Evolutionary conservation across 2,888 invertebrate species (phyloP), one percentile per base, ranked within the genome.

Genomic region (Eledona agricola): DNA sequence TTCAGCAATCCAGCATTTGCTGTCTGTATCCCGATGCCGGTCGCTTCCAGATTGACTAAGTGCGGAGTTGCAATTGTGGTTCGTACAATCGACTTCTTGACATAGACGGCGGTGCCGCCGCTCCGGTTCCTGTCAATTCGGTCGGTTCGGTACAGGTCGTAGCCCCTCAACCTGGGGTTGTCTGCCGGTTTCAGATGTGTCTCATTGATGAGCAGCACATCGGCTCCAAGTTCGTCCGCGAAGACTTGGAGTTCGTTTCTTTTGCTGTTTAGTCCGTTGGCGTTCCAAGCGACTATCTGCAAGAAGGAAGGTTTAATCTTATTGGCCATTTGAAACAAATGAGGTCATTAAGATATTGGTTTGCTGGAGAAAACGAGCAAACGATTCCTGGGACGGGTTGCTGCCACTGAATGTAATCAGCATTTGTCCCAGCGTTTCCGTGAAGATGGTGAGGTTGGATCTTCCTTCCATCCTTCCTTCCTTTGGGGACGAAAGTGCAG

Each of bases 161-260:
- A 59, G 28, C 52, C 50, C 5, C 37, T 34, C 3, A 59, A 10
- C 20, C 9, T 51, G 3, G 37, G 32, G 3, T 31, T 19, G 17
- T 40, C 13, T 4, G 20, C 20, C n/a, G 55, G 19, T 38, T 42
- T 32, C 1, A 55, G 42, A 20, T 42, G 25, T 1, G 54, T 57
- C 34, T 53, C 56, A 22, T 47, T 37, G 1, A 58, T 20, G 4
- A 56, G 35, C 7, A 53, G 40, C 4, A 53, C 38, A 45, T 58
- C 57, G 1, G 51, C n/a, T 1, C 47, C 13, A 35, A 42, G 49
- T 6, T 40, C n/a, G 1, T 19, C 13, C 2, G 15, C 16, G 37
- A 59, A 50, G 11, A 23, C 42, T 5, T 17, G 17, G 3, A 56
- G 20, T 9, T 56, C 47, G 2, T 32, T 11, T 22, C 12, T 25